Percentiles rank a stretch among this genome's conserved stretches.
Evolutionary conservation across 1,140 invertebrate species (phyloP).

Genomic region (Sycophaga agraensis): DNA sequence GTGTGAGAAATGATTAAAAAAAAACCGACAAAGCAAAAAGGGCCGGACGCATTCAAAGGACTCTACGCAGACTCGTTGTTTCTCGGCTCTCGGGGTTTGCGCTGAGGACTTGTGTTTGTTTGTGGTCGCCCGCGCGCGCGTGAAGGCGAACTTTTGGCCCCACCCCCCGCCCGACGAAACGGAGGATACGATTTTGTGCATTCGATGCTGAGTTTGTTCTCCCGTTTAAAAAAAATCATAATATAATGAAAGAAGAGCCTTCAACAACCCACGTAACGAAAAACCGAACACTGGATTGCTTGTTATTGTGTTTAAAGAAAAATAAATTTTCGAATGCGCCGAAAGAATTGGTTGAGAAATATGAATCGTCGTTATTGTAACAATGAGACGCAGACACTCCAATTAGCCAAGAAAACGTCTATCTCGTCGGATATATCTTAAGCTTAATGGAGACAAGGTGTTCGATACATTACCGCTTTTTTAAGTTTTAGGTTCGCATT

Average conservation of each 20-base stretch:
- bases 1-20: constrained; percentile 30
- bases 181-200: constrained; percentile 17
- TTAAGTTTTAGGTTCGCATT: constrained; percentile 27
- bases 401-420: constrained; percentile 28
- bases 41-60: constrained; percentile 16
- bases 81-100: constrained; percentile 1
- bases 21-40: constrained; percentile 23
- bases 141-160: constrained; percentile 19
- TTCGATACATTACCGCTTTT: constrained; percentile 32
- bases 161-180: constrained; percentile 15
- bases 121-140: constrained; percentile 13
- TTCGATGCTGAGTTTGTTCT: constrained; percentile 19
- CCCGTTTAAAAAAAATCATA: constrained; percentile 6
- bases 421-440: constrained; percentile 30
- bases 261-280: constrained; percentile 9
- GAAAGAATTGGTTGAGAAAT: constrained; percentile 31
- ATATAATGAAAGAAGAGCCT: constrained; percentile 9
- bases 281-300: constrained; percentile 25
- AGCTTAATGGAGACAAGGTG: constrained; percentile 30
- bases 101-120: neutral
- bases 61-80: constrained; percentile 27
- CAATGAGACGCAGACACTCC: constrained; percentile 27
- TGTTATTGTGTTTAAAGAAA: constrained; percentile 27
- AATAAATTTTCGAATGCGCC: constrained; percentile 22
- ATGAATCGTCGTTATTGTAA: constrained; percentile 31